Base-by-base conservation (phyloP, 2,888 invertebrate species). In the Drosophila melanosoma region DNA sequence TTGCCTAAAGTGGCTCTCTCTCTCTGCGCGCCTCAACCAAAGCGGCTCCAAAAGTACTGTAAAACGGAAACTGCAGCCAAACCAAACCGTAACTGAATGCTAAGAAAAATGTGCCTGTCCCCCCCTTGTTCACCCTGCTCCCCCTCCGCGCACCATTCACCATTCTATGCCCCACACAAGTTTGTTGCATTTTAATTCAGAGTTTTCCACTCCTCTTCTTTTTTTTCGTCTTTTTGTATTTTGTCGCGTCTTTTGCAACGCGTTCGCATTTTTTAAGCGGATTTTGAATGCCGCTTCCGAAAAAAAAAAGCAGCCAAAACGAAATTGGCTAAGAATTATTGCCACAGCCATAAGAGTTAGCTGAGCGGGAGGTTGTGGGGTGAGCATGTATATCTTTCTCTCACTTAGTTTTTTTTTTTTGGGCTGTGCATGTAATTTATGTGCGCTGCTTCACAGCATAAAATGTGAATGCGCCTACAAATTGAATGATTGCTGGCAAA, bases 181-280 rank as follows among this genome's bases (percentile, higher is more conserved):
- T 76, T 84, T 84, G 87, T 77, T 82, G 87, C 82, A 81, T 82
- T 79, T 81, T 75, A 82, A 89, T 71, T 69, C 82, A 75, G 71
- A 65, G 73, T 76, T 89, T 84, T 83, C 71, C 60, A 53, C 12
- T 17, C 3, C 23, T 17, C 15, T 42, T 48, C 67, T 63, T 68
- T n/a, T 61, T 45, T 74, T 38, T 38, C n/a, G n/a, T n/a, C n/a
- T 57, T 64, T 42, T 48, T 54, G 65, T 60, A 52, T 70, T 42
- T 48, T 54, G 65, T 60, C 54, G 59, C 66, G 62, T 69, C 73
- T 73, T 64, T 11, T 60, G 48, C 62, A 36, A 38, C 67, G 75
- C 71, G 62, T 54, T 68, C 62, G 72, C 62, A 48, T 74, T 74
- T 85, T 81, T 86, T 90, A 90, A 90, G 90, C 91, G 91, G 90